phyloP scores from a whole-genome alignment of 2,888 invertebrate species.

The Cryptophagus acutangulus region DNA sequence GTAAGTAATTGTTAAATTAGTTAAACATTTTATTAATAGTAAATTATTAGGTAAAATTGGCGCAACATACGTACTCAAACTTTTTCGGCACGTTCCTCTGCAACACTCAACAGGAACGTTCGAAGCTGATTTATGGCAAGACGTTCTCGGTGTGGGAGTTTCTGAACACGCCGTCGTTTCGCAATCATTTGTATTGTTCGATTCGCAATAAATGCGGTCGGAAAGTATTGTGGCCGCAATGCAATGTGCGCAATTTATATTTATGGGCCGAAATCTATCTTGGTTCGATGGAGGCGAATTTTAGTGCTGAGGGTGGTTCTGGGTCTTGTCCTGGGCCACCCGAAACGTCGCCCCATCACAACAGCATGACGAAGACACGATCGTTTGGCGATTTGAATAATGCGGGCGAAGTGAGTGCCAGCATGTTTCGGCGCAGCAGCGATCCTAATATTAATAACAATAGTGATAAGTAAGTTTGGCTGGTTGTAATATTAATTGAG shows the following conservation, averaged over 20 bases:
- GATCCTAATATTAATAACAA: constrained; percentile 72
- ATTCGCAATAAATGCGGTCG: constrained; percentile 39
- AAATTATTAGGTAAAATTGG: constrained; percentile 77
- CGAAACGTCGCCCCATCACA: constrained; percentile 46
- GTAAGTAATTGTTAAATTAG: constrained; percentile 52
- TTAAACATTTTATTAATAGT: constrained; percentile 3
- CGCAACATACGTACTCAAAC: constrained; percentile 92
- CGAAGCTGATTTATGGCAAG: constrained; percentile 57
- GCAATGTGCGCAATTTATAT: constrained; percentile 73
- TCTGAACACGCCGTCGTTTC: constrained; percentile 70
- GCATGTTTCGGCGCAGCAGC: constrained; percentile 67
- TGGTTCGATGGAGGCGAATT: constrained; percentile 50
- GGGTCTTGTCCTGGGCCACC: constrained; percentile 40
- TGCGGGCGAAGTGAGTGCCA: constrained; percentile 47
- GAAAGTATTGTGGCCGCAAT: constrained; percentile 72
- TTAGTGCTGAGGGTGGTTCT: constrained; percentile 37
- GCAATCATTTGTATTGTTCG: constrained; percentile 76
- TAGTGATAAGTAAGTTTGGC: constrained; percentile 60
- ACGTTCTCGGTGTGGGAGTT: constrained; percentile 88
- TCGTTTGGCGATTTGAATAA: constrained; percentile 79
- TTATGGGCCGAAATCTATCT: constrained; percentile 85
- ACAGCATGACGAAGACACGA: constrained; percentile 80
- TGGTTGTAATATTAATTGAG: not conserved
- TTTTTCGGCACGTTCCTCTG: constrained; percentile 96
- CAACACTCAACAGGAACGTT: constrained; percentile 74